phyloP scores from a whole-genome alignment of 37 sponge, comb jelly and placozoan genomes.

The Petrosia ficiformis region DNA sequence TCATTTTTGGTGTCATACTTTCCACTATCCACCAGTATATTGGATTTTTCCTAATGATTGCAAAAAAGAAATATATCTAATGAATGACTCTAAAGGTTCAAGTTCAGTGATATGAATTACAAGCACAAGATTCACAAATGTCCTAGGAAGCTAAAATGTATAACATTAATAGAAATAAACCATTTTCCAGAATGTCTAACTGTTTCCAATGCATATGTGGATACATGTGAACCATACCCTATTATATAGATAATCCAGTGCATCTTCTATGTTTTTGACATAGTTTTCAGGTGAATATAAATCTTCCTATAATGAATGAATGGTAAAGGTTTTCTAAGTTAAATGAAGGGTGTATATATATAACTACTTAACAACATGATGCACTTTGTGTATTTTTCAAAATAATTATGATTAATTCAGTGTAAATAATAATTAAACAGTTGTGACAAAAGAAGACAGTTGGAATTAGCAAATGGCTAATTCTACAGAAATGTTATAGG shows the following conservation, averaged over 20 bases:
- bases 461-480: too few relatives aligned
- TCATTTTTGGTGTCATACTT: conserved; percentile 32
- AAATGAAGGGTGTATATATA: too few relatives aligned
- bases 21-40: conserved; percentile 2
- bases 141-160: conserved; percentile 46
- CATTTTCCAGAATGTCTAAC: too few relatives aligned
- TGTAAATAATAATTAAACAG: too few relatives aligned
- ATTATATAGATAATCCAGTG: background rate
- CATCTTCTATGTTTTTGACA: background rate
- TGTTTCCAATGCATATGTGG: background rate
- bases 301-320: background rate
- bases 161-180: background rate
- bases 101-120: conserved; percentile 36
- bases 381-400: too few relatives aligned
- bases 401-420: too few relatives aligned
- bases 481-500: too few relatives aligned
- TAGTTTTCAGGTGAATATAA: background rate
- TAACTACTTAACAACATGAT: too few relatives aligned
- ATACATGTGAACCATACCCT: background rate
- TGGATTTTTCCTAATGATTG: background rate
- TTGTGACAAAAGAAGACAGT: too few relatives aligned
- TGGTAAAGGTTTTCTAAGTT: background rate
- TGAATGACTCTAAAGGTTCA: background rate
- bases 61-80: background rate
- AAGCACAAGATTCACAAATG: conserved; percentile 38